Base-by-base conservation (phyloP, 2,888 invertebrate genomes). In the Artemia sinica region DNA sequence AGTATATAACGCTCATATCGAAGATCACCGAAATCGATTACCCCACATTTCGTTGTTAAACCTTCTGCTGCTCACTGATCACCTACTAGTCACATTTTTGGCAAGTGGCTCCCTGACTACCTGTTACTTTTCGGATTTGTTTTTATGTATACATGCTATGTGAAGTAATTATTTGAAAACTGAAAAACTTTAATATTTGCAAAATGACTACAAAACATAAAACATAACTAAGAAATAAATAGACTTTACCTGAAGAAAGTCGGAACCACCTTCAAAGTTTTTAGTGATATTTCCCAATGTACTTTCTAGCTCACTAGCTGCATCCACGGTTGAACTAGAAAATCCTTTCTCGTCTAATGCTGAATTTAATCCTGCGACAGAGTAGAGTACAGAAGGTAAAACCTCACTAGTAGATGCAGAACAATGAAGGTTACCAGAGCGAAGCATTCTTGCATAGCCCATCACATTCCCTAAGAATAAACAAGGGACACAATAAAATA, bases 381-480 rank as follows among this genome's bases (percentile, higher is more conserved):
- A 81, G n/a, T n/a, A 28, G 10, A 58, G n/a, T 10, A 18, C 63
- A n/a, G 63, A 58, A 9, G 85, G 58, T 91, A 88, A 0, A 93
- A 91, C 77, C 90, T 89, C 11, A 91, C 91, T 88, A 0, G 93
- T 91, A 77, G 91, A 89, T 9, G 92, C 89, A 75, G 91, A 89
- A 74, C 91, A 91, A 77, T 95, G 89, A 66, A 94, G 82, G 7
- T 93, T 92, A 18, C 96, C 97, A 0, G 95, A 91, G 69, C 93
- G 84, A 70, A 98, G 87, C 80, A 96, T 85, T 67, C 97, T 83
- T 7, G 98, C 89, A 76, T 95, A 96, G 3, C 95, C 96, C 84
- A 97, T 87, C 0, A 94, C 92, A 79, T 96, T 96, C 14, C 84
- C 84, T 83, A 73, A 50, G 72, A 71, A 65, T n/a, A 65, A 67